Evolutionary conservation across 1,140 invertebrate genomes (phyloP).

Genomic region (Anagrus nilaparvatae): DNA sequence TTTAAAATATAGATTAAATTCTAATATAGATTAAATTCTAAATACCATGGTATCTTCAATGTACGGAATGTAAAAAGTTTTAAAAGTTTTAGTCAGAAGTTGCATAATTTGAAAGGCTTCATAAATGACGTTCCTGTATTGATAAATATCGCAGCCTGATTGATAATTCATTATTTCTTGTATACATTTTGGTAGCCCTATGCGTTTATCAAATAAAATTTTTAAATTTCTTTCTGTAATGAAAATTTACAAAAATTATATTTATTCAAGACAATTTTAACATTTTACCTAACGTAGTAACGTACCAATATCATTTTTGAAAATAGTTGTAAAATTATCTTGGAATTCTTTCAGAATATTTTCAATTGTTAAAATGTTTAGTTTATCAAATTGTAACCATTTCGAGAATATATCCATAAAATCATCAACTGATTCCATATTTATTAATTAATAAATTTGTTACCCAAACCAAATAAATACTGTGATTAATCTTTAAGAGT

Average conservation of each 20-base stretch:
- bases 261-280: constrained; percentile 1
- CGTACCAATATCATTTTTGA: constrained; percentile 21
- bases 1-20: background rate
- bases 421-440: constrained; percentile 22
- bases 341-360: constrained; percentile 16
- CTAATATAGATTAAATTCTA: constrained; percentile 7
- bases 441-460: constrained; percentile 1
- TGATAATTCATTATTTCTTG: constrained; percentile 8
- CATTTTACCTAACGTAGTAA: background rate
- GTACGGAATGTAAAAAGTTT: constrained; percentile 20
- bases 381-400: constrained; percentile 1
- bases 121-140: constrained; percentile 14
- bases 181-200: constrained; percentile 23
- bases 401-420: constrained; percentile 21
- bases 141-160: background rate
- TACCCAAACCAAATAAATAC: too few species aligned
- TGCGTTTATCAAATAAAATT: constrained; percentile 18
- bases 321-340: constrained; percentile 20
- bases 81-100: constrained; percentile 22
- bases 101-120: constrained; percentile 21
- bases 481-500: too few species aligned
- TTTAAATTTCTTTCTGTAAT: constrained; percentile 20
- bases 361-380: constrained; percentile 10
- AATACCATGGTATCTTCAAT: constrained; percentile 20
- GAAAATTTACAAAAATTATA: constrained; percentile 3